Evolutionary conservation across 1,140 invertebrate species (phyloP), one percentile per base, ranked within the genome.

Genomic region (Drosophila tropicalis): DNA sequence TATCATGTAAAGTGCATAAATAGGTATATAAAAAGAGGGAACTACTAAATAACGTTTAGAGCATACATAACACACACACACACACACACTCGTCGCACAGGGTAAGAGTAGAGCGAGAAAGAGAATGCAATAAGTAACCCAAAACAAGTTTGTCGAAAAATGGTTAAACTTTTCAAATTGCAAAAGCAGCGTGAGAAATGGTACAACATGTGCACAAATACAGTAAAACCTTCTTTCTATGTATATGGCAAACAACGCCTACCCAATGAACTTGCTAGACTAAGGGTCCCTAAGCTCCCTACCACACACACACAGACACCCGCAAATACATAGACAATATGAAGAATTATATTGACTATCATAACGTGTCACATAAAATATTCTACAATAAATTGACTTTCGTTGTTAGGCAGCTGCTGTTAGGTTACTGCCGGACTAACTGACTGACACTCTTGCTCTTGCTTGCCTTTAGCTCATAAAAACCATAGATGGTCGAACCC

Each of bases 321-420:
- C 61, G 36, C 32, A 40, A 36, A 63, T 6, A 5, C 9, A 36
- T 19, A 54, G 10, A 13, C 41, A 62, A 81, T 67, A 79, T 79
- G 71, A 76, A 62, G 82, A 79, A 86, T 87, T 87, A 76, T 82
- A 86, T 86, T 83, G 83, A 83, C 84, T 87, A 89, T 80, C 84
- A 87, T 89, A 87, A 87, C 80, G 83, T 87, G 83, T 87, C 83
- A 89, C 84, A 87, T 87, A 87, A 87, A 87, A 87, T 87, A 87
- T 87, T 83, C 76, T 76, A 87, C 83, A 89, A 87, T 87, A 87
- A 87, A 87, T 87, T 87, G 84, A 89, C 83, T 87, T 83, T 89
- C 70, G 72, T 72, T 84, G 70, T 79, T 62, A 44, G 76, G 64
- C 77, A 70, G 77, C 80, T 79, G 79, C 74, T 69, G 71, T 58